Percentiles rank a stretch among this genome's conserved stretches.
phyloP scores from a whole-genome alignment of 2,797 vertebrate species.

The Stomatorhinus walkeri region DNA sequence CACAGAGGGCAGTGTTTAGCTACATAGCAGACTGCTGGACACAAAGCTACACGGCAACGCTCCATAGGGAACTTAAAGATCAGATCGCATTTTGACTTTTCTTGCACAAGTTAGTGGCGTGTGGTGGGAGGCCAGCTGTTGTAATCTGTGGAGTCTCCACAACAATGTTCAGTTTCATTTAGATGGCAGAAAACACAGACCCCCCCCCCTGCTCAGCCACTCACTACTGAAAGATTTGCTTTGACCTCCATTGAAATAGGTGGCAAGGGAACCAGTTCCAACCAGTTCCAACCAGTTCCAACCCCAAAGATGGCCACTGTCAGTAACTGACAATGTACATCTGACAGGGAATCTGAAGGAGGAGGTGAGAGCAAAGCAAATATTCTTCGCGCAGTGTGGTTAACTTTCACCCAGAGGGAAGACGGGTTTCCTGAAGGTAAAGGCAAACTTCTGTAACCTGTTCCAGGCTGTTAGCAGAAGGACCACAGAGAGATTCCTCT shows the following conservation, averaged over 20 bases:
- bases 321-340: neutral
- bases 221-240: neutral
- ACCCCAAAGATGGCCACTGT: neutral
- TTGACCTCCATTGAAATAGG: neutral
- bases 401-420: neutral
- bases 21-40: neutral
- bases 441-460: neutral
- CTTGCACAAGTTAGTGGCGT: neutral
- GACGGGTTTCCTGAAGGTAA: neutral
- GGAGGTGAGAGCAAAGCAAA: neutral
- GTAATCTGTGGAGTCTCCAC: neutral
- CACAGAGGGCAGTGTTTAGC: constrained; percentile 46
- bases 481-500: neutral
- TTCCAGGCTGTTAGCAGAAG: neutral
- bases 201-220: neutral
- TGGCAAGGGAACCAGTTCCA: neutral
- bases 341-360: neutral
- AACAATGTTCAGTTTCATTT: neutral
- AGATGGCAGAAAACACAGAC: neutral
- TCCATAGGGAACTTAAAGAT: neutral
- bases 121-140: neutral
- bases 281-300: neutral
- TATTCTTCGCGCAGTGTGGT: neutral
- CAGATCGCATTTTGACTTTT: neutral
- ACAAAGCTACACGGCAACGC: neutral